Percentiles rank a stretch among this genome's conserved stretches.
Conservation (phyloP, 35 echinoderm and acorn worm species). For the Ophioderma brevispina region DNA sequence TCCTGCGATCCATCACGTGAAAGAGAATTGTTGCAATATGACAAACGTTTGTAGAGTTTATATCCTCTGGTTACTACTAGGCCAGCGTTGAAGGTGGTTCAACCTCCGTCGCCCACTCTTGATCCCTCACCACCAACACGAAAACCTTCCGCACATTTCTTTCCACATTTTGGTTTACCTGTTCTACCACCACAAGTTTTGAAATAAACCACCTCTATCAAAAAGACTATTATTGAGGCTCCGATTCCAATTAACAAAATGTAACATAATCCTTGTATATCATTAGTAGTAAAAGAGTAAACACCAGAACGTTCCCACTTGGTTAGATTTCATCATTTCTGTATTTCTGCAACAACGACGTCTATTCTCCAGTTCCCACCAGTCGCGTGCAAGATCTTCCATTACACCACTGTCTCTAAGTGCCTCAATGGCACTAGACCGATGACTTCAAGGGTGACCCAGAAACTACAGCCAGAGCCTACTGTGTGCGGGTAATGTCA, state of each 20-base stretch:
- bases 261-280: conserved; percentile 58
- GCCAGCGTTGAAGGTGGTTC: no score
- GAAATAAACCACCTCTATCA: conserved; percentile 28
- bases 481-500: conserved; percentile 52
- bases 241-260: conserved; percentile 47
- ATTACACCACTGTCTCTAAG: conserved; percentile 41
- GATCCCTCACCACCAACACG: no score
- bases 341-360: conserved; percentile 14
- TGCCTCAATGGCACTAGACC: conserved; percentile 50
- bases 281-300: conserved; percentile 28
- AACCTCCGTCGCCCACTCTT: no score
- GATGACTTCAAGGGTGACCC: conserved; percentile 44
- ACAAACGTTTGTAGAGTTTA: no score
- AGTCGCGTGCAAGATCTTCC: conserved; percentile 53
- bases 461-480: conserved; percentile 48
- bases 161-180: neutral
- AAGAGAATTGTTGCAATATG: no score
- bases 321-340: no score
- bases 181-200: conserved; percentile 27
- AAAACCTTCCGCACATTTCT: no score
- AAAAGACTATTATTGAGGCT: conserved; percentile 23
- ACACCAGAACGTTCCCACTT: conserved; percentile 26
- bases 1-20: no score
- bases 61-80: no score
- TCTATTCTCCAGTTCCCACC: conserved; percentile 50